Evolutionary conservation across 2,797 vertebrate genomes (phyloP).

Genomic region (Rousettus madagascariensis): DNA sequence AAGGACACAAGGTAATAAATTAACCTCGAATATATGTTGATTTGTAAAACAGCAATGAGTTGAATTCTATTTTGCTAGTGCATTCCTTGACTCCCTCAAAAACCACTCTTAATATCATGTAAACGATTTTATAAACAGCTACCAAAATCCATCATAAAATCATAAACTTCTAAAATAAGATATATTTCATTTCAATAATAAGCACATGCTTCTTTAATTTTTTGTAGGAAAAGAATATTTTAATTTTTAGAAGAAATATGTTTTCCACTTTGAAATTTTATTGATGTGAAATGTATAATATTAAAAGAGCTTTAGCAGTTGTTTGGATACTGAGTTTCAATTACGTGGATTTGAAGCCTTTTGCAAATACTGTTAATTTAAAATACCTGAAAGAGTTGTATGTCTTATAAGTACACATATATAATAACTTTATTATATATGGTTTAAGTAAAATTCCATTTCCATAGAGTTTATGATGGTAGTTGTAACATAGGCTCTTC

Average conservation of each 20-base stretch:
- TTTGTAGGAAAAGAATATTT: neutral
- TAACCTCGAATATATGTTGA: neutral
- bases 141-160: neutral
- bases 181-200: neutral
- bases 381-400: neutral
- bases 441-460: neutral
- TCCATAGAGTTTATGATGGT: neutral
- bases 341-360: neutral
- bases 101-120: neutral
- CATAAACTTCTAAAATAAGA: neutral
- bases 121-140: neutral
- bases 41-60: neutral
- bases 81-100: neutral
- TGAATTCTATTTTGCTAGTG: neutral
- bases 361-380: neutral
- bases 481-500: neutral
- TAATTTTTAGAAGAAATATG: neutral
- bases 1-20: neutral
- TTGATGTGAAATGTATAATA: neutral
- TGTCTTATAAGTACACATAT: neutral
- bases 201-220: neutral
- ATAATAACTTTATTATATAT: neutral
- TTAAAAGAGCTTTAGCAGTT: neutral
- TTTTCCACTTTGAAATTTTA: conserved; percentile 13
- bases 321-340: neutral